phyloP scores from a whole-genome alignment of 2,888 invertebrate genomes.

The Drosophila longiperda region DNA sequence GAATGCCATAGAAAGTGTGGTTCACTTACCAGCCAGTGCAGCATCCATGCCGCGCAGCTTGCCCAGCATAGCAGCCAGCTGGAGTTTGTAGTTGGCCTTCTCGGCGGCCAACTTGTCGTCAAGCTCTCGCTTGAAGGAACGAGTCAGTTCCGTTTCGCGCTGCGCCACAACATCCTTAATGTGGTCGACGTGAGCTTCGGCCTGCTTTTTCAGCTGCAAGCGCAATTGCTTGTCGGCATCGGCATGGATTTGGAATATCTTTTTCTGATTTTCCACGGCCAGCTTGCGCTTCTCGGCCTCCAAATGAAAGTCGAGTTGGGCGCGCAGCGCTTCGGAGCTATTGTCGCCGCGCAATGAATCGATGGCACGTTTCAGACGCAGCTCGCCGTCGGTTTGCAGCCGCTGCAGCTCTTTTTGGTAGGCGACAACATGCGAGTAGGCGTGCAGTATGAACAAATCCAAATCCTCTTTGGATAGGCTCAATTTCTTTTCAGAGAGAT shows the following conservation, averaged over 20 bases:
- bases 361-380: conserved; percentile 88
- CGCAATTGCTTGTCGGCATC: conserved; percentile 90
- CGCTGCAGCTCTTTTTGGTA: conserved; percentile 92
- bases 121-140: conserved; percentile 86
- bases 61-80: conserved; percentile 90
- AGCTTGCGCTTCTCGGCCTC: conserved; percentile 89
- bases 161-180: conserved; percentile 89
- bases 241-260: conserved; percentile 87
- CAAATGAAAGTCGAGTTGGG: conserved; percentile 89
- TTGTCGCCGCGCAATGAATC: conserved; percentile 87
- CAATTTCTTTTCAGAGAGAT: conserved; percentile 88
- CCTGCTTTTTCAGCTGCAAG: conserved; percentile 92
- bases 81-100: conserved; percentile 88
- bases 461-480: conserved; percentile 88
- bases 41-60: conserved; percentile 91
- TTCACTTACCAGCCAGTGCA: conserved; percentile 89
- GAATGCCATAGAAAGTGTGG: neutral
- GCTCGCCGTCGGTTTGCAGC: conserved; percentile 88
- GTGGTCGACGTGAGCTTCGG: conserved; percentile 94
- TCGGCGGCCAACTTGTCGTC: conserved; percentile 90
- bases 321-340: conserved; percentile 85
- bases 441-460: conserved; percentile 92
- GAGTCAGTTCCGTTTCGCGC: conserved; percentile 86
- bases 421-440: conserved; percentile 90
- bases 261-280: conserved; percentile 90